Evolutionary conservation across 1,140 invertebrate species (phyloP).

Genomic region (Zophobas morio): DNA sequence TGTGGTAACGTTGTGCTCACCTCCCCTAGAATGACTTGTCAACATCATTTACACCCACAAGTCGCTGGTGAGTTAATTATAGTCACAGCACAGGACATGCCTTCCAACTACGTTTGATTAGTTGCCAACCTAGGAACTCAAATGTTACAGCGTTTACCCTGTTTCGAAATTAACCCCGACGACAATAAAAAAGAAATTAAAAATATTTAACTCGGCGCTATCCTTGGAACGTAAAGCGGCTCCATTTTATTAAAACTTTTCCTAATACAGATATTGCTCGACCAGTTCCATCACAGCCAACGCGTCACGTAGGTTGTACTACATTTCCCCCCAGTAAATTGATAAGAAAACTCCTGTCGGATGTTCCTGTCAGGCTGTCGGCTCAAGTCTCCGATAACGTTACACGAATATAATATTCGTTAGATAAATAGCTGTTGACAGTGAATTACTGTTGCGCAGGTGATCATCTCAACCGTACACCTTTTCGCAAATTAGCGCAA

Average conservation of each 20-base stretch:
- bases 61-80: slow-evolving; percentile 9
- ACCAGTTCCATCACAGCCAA: neutral
- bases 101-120: neutral
- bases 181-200: neutral
- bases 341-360: slow-evolving; percentile 28
- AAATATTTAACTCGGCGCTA: neutral
- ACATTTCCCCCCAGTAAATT: neutral
- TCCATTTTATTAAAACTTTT: neutral
- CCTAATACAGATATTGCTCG: neutral
- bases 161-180: neutral
- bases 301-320: neutral
- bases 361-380: slow-evolving; percentile 26
- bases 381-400: neutral
- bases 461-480: neutral
- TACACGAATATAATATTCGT: slow-evolving; percentile 4
- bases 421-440: slow-evolving; percentile 10
- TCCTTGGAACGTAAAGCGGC: neutral
- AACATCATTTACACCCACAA: slow-evolving; percentile 24
- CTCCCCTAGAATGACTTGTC: slow-evolving; percentile 12
- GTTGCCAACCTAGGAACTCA: neutral
- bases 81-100: neutral
- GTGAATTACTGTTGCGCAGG: neutral
- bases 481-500: no score
- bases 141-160: neutral
- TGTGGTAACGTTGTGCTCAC: neutral